phyloP scores from a whole-genome alignment of 2,888 invertebrate genomes.

The Eumerus sabulonum region DNA sequence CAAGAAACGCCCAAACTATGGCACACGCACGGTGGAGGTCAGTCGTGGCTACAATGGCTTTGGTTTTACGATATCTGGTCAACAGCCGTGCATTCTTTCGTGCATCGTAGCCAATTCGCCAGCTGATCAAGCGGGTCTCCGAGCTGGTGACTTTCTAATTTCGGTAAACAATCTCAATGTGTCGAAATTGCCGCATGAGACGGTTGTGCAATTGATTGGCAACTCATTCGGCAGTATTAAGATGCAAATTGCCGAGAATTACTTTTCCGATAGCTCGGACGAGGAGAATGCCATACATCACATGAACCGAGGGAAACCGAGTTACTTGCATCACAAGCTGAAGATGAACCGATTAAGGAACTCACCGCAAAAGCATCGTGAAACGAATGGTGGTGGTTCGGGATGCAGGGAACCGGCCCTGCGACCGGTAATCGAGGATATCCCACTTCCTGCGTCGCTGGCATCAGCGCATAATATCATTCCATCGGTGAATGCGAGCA shows the following conservation, averaged over 20 bases:
- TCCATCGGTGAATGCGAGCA: conserved; percentile 72
- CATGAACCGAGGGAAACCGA: conserved; percentile 75
- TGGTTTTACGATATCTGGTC: conserved; percentile 98
- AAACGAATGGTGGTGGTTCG: conserved; percentile 40
- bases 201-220: conserved; percentile 94
- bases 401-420: conserved; percentile 67
- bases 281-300: conserved; percentile 83
- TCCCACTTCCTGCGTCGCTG: conserved; percentile 70
- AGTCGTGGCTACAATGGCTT: conserved; percentile 93
- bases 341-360: conserved; percentile 81
- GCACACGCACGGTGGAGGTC: conserved; percentile 85
- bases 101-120: conserved; percentile 95
- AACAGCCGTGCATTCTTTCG: conserved; percentile 96
- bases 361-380: conserved; percentile 80
- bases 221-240: conserved; percentile 90
- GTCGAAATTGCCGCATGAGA: conserved; percentile 94
- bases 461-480: conserved; percentile 71
- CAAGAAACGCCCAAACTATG: conserved; percentile 83
- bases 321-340: conserved; percentile 81
- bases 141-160: conserved; percentile 94
- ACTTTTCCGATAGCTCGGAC: conserved; percentile 91
- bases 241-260: conserved; percentile 92
- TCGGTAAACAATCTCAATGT: conserved; percentile 95
- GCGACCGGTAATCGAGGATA: conserved; percentile 75
- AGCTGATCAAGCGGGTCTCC: conserved; percentile 92